Base-by-base conservation (phyloP, 2,888 invertebrate genomes). In the Drosophila kambysellisi region DNA sequence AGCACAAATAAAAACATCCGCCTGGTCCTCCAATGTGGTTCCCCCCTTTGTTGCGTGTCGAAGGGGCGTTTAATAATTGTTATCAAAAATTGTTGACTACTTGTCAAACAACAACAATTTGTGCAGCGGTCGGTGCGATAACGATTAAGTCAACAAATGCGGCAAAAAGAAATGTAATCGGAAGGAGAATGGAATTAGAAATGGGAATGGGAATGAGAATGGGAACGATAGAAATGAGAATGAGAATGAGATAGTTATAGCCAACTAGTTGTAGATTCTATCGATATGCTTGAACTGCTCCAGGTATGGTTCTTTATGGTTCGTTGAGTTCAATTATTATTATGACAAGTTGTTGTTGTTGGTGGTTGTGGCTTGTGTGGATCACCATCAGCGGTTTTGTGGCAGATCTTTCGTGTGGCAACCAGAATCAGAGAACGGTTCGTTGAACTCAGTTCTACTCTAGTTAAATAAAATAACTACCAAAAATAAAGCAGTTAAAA, bases 71-170 rank as follows among this genome's bases (percentile, higher is more conserved):
- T 70, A 68, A 74, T 79, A 87, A 77, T 84, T 79, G 77, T 87
- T 87, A 88, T 88, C 86, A 86, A 82, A 75, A 82, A 70, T 72
- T 76, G 82, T 84, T 82, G 87, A 87, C 87, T 88, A 87, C 84
- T 87, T 87, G 87, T 87, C 87, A 87, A 88, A 88, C 89, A 87
- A 70, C 75, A 74, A 88, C 86, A 83, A 88, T 88, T 86, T 88
- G 87, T 84, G 87, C 83, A 79, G 60, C 73, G 76, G 62, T 64
- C 60, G n/a, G 46, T 53, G 82, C 74, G 85, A 88, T 86, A 86
- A 85, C 83, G 81, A 76, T 81, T 84, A 83, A 81, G 83, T 88
- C 85, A 88, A 85, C 73, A 85, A 72, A 66, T 35, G 76, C 68
- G 73, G 66, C 68, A 50, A 76, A 67, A 79, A 60, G 50, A 73